Base-by-base conservation (phyloP, 2,797 vertebrate species). In the Cichlasoma orientale region DNA sequence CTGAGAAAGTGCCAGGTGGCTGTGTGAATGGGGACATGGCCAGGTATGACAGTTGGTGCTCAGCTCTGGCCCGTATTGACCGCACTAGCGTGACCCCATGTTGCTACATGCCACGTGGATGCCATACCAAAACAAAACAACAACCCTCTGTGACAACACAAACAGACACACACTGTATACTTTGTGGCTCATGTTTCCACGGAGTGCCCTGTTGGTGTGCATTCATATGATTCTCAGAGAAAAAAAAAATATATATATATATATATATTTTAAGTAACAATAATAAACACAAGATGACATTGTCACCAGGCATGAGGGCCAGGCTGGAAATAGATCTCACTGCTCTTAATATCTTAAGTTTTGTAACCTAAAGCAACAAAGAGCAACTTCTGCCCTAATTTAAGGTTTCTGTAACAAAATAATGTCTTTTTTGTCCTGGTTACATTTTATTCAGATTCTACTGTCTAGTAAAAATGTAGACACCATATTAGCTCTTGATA, bases 41-140 rank as follows among this genome's bases (percentile, higher is more conserved):
- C 91, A 91, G 89, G 86, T 88, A 80, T 58, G 88, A 87, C 89
- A 92, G 91, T 86, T 87, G 91, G 89, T 82, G 77, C 83, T 84
- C 27, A 14, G 81, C 71, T 52, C 77, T 54, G 55, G 74, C 86
- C 82, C 33, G 31, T 57, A 56, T 76, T 71, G 63, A 84, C 72
- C 56, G 25, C 78, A 77, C 77, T 7, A 73, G 71, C 53, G 1
- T 41, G 70, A 85, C 86, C 88, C 47, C 85, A 78, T 75, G 87
- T 83, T 54, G 88, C 57, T 80, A 87, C 82, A 87, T 85, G 72
- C 85, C 80, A 79, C 27, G 77, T 88, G 78, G 85, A 82, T 33
- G 56, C 16, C 69, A 25, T 80, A 70, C 78, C 80, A 74, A 80
- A 90, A 80, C 90, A 87, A 81, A 78, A 85, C 84, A 68, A 47